Percentiles rank a stretch among this genome's conserved stretches.
Evolutionary conservation across 1,140 invertebrate genomes (phyloP).

Genomic region (Dinoponera quadriceps): DNA sequence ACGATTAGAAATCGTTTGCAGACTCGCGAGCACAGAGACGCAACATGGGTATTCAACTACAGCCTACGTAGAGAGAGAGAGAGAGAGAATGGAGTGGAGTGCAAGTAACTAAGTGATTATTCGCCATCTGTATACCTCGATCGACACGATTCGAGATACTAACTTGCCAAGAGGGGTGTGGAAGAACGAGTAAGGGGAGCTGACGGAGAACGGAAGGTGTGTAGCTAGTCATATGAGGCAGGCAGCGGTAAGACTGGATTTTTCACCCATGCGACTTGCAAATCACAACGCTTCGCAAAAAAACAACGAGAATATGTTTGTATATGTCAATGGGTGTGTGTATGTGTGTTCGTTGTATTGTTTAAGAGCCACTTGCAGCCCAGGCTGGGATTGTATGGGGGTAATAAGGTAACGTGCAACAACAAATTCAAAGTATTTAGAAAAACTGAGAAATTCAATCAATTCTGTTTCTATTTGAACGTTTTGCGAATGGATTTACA

Average conservation of each 20-base stretch:
- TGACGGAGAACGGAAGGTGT: not conserved
- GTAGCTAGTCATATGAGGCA: conserved; percentile 73
- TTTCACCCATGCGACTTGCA: conserved; percentile 80
- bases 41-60: conserved; percentile 1
- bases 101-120: conserved; percentile 55
- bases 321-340: too few species aligned
- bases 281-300: conserved; percentile 63
- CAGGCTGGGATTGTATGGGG: conserved; percentile 70
- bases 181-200: not conserved
- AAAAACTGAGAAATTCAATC: conserved; percentile 72
- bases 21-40: conserved; percentile 8
- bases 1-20: conserved; percentile 20
- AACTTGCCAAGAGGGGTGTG: not conserved
- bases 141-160: conserved; percentile 28
- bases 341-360: too few species aligned
- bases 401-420: conserved; percentile 75
- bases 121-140: conserved; percentile 61
- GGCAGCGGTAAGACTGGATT: conserved; percentile 78
- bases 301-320: conserved; percentile 52
- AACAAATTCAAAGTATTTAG: conserved; percentile 73
- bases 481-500: conserved; percentile 73
- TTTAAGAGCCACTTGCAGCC: conserved; percentile 68
- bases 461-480: conserved; percentile 75
- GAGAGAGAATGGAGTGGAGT: not conserved
- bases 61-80: conserved; percentile 12